Conservation (phyloP, 1,140 invertebrate genomes). For the Drosophila tropicalis region DNA sequence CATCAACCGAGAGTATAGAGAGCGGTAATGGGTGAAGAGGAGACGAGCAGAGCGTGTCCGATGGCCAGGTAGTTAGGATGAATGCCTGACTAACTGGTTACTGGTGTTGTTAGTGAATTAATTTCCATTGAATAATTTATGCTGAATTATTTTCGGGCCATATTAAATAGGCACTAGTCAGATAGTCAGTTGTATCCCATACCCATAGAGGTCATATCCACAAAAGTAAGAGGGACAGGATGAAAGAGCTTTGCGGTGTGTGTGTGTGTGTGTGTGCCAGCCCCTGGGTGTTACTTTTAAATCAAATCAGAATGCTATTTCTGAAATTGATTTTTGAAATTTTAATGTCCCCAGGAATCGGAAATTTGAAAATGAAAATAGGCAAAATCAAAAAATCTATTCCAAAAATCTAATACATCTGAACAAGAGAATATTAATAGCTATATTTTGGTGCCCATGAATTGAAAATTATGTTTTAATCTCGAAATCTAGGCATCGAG, state of each 20-base stretch:
- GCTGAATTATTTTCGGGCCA: slow-evolving; percentile 73
- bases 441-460: no score
- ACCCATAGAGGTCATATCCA: slow-evolving; percentile 9
- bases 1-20: slow-evolving; percentile 26
- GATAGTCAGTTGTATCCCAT: slow-evolving; percentile 13
- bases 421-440: no score
- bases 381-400: neutral
- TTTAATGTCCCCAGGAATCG: slow-evolving; percentile 55
- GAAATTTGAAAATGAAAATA: neutral
- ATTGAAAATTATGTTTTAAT: no score
- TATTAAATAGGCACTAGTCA: slow-evolving; percentile 52
- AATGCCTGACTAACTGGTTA: slow-evolving; percentile 28
- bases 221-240: neutral
- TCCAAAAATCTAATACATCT: neutral
- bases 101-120: slow-evolving; percentile 81
- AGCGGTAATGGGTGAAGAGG: slow-evolving; percentile 22
- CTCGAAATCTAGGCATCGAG: no score
- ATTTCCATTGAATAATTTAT: slow-evolving; percentile 82
- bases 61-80: slow-evolving; percentile 16
- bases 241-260: slow-evolving; percentile 44
- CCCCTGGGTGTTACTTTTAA: slow-evolving; percentile 70
- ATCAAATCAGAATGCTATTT: slow-evolving; percentile 81
- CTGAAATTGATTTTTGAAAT: slow-evolving; percentile 79
- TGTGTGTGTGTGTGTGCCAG: slow-evolving; percentile 22
- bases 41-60: slow-evolving; percentile 16